Base-by-base conservation (phyloP, 2,888 invertebrate species). In the Ferdinandea cuprea region DNA sequence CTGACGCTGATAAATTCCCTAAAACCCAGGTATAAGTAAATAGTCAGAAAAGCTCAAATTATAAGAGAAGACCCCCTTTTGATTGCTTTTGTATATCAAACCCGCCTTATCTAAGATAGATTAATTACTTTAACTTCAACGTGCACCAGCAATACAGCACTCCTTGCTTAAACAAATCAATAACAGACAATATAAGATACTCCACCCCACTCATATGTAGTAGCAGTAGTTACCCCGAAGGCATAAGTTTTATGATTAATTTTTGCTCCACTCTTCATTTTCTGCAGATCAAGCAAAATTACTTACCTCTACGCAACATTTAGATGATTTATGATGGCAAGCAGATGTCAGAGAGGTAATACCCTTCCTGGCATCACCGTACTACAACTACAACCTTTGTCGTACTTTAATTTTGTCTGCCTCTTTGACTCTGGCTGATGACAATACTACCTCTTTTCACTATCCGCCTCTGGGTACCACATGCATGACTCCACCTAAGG, bases 311-410 rank as follows among this genome's bases (percentile, higher is more conserved):
- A 52, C 76, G 80, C 50, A 32, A 76, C 54, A 58, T 74, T 65
- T 52, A 9, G 46, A 73, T 83, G 83, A 83, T 83, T 83, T 78
- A 83, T 83, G 83, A 78, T 78, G 83, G 73, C 78, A 83, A 63
- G 61, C 83, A 78, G 83, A 83, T 83, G 83, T 78, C 83, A 83
- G 72, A 68, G 78, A 83, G 83, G 83, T 78, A 78, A 72, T 63
- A 56, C 83, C 56, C 66, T 40, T 56, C 44, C 68, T 32, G 58
- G 40, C 37, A 30, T 42, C 25, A 25, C 65, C 52, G 59, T 63
- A 40, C 44, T 77, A n/a, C n/a, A n/a, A 13, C 61, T 46, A 37
- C 46, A 72, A 69, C 71, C 71, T 65, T 59, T 21, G 44, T 71
- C 52, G 59, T 63, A 40, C 44, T 77, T 76, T 48, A 59, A 71